Conservation (phyloP, 2,888 invertebrate species). For the Hecatera dysodea region DNA sequence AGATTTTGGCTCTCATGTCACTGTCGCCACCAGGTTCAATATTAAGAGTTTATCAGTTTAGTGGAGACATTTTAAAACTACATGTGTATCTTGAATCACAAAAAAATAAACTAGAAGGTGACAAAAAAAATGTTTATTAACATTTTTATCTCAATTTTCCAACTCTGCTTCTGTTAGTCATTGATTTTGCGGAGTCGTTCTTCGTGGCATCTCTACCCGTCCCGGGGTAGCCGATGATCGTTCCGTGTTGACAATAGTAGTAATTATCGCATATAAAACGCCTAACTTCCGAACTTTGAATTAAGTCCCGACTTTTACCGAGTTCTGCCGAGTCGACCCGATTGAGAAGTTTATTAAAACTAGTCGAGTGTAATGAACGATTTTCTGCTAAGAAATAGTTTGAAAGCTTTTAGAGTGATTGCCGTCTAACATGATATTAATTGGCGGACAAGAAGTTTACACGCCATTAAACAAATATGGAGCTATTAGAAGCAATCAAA, state of each 20-base stretch:
- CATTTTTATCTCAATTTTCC: not conserved
- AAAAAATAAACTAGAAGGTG: not conserved
- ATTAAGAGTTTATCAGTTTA: not conserved
- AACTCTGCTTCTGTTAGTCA: not conserved
- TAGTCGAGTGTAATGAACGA: slow-evolving; percentile 32
- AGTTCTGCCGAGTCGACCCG: slow-evolving; percentile 31
- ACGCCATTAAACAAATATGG: slow-evolving; percentile 38
- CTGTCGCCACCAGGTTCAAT: not conserved
- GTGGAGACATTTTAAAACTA: not conserved
- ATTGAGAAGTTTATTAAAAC: slow-evolving; percentile 57
- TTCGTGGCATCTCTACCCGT: slow-evolving; percentile 37
- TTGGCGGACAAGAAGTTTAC: slow-evolving; percentile 38
- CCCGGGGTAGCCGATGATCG: slow-evolving; percentile 73
- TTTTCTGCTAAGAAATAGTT: slow-evolving; percentile 43
- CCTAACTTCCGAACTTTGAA: slow-evolving; percentile 63
- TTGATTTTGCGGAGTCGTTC: not conserved
- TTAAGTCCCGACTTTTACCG: slow-evolving; percentile 39
- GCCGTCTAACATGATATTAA: slow-evolving; percentile 40
- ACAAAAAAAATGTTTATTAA: too few relatives aligned
- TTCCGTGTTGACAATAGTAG: slow-evolving; percentile 77
- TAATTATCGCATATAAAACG: slow-evolving; percentile 74
- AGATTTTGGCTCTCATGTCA: not conserved
- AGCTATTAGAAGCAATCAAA: slow-evolving; percentile 34
- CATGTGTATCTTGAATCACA: not conserved
- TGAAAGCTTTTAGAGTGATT: slow-evolving; percentile 57